Evolutionary conservation across 2,888 invertebrate species (phyloP).

Genomic region (Serripes groenlandicus): DNA sequence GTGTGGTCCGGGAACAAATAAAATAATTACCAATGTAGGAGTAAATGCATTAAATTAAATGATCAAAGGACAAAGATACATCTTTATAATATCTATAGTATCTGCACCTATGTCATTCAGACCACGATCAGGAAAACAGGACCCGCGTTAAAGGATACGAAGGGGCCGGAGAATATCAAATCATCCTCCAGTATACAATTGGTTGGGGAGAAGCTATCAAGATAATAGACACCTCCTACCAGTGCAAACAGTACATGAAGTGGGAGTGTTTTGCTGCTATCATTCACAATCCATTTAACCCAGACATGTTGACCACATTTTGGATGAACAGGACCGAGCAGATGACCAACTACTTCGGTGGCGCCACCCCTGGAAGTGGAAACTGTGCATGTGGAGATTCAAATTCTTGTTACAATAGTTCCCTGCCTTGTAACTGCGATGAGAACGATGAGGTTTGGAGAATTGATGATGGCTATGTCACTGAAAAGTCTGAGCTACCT

Average conservation of each 20-base stretch:
- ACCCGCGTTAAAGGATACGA: constrained; percentile 78
- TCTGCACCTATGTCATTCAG: too few species aligned
- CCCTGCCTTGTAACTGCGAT: constrained; percentile 82
- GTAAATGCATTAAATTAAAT: too few species aligned
- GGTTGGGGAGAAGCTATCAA: constrained; percentile 71
- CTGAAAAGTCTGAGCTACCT: constrained; percentile 80
- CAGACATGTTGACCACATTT: constrained; percentile 75
- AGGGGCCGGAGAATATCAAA: constrained; percentile 78
- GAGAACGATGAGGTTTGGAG: constrained; percentile 80
- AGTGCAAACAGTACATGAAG: constrained; percentile 80
- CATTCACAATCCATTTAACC: constrained; percentile 78
- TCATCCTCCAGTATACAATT: constrained; percentile 67
- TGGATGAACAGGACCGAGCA: constrained; percentile 77
- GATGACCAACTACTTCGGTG: constrained; percentile 79
- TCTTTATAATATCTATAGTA: too few species aligned
- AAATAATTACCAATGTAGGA: too few species aligned
- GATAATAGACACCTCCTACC: constrained; percentile 79
- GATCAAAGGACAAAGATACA: too few species aligned
- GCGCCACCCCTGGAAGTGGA: constrained; percentile 76
- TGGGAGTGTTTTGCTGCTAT: constrained; percentile 83
- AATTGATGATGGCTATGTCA: constrained; percentile 80
- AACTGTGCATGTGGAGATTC: constrained; percentile 82
- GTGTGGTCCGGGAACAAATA: too few species aligned
- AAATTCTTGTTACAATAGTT: constrained; percentile 71
- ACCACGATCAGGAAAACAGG: constrained; percentile 75